Evolutionary conservation across 2,888 invertebrate genomes (phyloP), one percentile per base, ranked within the genome.

Genomic region (Heterodera filipjevi): DNA sequence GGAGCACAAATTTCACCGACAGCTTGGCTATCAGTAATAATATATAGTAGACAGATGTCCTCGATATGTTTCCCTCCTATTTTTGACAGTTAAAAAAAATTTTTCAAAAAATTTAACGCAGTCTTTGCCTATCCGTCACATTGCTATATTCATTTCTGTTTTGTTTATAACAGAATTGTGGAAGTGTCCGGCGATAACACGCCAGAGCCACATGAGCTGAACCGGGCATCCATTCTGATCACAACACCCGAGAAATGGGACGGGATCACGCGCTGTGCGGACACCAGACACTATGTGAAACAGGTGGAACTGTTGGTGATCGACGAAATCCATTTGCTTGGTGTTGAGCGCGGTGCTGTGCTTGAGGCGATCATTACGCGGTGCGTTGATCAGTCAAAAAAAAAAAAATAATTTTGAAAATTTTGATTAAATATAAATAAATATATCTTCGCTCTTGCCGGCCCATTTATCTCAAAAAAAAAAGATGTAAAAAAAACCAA

Each of bases 241-340:
- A 99, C 99, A 0, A 99, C 99, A 0, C 99, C 99, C 0, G 99
- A 99, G 91, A 99, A 99, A 90, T 99, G 99, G 99, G 99, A 99
- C 90, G 98, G 98, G 77, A 95, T 99, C 87, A 96, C 96, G 3
- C 82, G 88, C 73, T 83, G 84, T 81, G 99, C 98, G 98, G 96
- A 97, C 89, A 96, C 95, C 0, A 92, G 99, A 85, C 93, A 93
- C 90, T 99, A 98, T 88, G 98, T 99, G 0, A 80, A 85, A 33
- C 80, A 87, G 53, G 89, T 89, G 22, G 89, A 89, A 10, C 87
- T 92, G 39, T 89, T 91, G 10, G 89, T 99, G 46, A 97, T 99
- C 83, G 99, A 99, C 90, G 99, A 99, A 91, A 98, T 99, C 86
- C 99, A 99, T 91, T 91, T 99, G 79, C 91, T 99, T 75, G 92